Evolutionary conservation across 2,113 vertebrate genomes (phyloP).

Genomic region (Lagopus leucura): DNA sequence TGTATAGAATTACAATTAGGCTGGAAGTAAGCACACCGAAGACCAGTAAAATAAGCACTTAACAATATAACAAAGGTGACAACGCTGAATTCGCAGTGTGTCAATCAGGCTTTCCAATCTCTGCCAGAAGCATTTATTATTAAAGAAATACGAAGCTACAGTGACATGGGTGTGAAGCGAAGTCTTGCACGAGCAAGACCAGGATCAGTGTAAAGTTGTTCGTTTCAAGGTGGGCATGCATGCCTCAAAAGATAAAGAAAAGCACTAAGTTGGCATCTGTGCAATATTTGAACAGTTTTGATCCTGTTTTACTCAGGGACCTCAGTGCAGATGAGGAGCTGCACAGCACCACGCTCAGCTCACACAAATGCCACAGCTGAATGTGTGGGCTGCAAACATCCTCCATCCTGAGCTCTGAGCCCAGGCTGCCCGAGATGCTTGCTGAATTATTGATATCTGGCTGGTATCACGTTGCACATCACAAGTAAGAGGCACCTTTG

Average conservation of each 20-base stretch:
- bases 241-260: neutral
- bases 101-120: neutral
- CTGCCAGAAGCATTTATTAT: neutral
- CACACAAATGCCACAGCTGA: accelerated
- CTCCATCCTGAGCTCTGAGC: neutral
- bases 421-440: neutral
- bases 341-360: neutral
- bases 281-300: neutral
- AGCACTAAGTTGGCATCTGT: too few species aligned
- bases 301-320: neutral
- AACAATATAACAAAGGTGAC: neutral
- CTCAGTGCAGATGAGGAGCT: neutral
- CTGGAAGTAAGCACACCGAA: neutral
- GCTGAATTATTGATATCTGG: neutral
- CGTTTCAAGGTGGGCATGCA: accelerated
- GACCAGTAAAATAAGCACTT: neutral
- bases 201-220: neutral
- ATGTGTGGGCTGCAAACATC: neutral
- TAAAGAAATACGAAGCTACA: constrained; percentile 29
- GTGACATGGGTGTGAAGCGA: neutral
- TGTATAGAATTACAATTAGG: constrained; percentile 13
- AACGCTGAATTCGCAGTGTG: neutral
- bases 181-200: neutral
- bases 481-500: neutral
- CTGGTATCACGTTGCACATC: neutral